Base-by-base conservation (phyloP, 2,797 vertebrate species). In the Apodemus agrarius region DNA sequence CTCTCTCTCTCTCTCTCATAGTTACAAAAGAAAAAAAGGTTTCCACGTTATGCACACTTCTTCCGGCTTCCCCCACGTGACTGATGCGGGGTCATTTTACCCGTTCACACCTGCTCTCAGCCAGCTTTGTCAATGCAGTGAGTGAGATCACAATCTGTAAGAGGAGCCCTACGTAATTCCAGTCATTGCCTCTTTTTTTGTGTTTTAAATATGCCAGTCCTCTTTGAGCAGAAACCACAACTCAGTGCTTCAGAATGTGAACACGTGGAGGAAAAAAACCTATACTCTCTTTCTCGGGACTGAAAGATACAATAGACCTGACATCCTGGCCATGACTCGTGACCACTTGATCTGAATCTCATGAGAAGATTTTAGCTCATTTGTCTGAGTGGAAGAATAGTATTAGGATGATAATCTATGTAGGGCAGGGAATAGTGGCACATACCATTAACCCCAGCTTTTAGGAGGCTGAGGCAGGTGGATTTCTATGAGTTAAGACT, bases 61-160 rank as follows among this genome's bases (percentile, higher is more conserved):
- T 95, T 91, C 86, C 94, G 78, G 93, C 63, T 94, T 76, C 94
- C 91, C 46, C 83, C 95, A 93, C n/a, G 90, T 8, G 65, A 96
- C 93, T 82, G 67, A 92, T 92, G 96, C 80, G 94, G 95, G 63
- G 88, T 97, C 91, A 96, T 97, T 95, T 96, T 97, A 97, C 96
- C 98, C 76, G 63, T 93, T 98, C 97, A 92, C 96, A 97, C 95
- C 97, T 98, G 98, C 96, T 24, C 85, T 92, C 87, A 88, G 72
- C 93, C 29, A 87, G 93, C 96, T 94, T 97, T 65, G 93, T 94
- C 94, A 95, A 74, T 75, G 37, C 95, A 46, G 17, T 96, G 84
- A 49, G n/a, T 72, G 54, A 95, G 75, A 93, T 91, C 87, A 86
- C 59, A 78, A 43, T 46, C 78, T 79, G 78, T 93, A 95, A 92